Conservation (phyloP, 1,140 invertebrate species). For the Heliconius hermathena region DNA sequence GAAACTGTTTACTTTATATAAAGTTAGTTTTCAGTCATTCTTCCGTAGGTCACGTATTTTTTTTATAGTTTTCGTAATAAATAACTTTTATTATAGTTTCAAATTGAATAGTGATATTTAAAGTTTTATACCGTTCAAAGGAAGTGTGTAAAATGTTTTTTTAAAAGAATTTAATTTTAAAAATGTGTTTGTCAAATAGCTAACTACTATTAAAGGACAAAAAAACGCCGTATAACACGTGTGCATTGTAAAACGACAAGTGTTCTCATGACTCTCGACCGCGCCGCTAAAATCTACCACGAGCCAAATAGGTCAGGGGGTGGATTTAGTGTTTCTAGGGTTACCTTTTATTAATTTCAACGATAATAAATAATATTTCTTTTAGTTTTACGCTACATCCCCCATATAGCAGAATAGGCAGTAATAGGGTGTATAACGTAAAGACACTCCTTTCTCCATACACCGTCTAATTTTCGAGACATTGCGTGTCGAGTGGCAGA, state of each 20-base stretch:
- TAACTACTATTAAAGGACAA: background rate
- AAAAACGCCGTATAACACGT: constrained; percentile 21
- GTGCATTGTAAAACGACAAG: constrained; percentile 34
- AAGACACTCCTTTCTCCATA: too few relatives aligned
- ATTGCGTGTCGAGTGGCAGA: too few relatives aligned
- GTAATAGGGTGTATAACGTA: too few relatives aligned
- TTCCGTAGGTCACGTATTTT: background rate
- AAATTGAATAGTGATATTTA: background rate
- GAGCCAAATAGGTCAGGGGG: constrained; percentile 37
- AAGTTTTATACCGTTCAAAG: background rate
- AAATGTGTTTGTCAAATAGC: background rate
- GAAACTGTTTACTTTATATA: background rate
- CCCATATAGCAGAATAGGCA: too few relatives aligned
- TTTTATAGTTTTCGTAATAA: background rate
- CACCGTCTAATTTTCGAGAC: too few relatives aligned
- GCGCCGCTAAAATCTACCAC: constrained; percentile 29
- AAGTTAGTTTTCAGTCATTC: background rate
- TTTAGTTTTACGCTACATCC: background rate
- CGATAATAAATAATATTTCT: too few relatives aligned
- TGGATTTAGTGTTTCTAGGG: background rate
- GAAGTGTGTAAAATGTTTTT: background rate
- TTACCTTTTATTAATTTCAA: background rate
- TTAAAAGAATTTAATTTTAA: background rate
- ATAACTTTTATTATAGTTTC: background rate
- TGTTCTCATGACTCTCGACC: constrained; percentile 26